Evolutionary conservation across 2,113 vertebrate genomes (phyloP).

Genomic region (Sinocyclocheilus grahami): DNA sequence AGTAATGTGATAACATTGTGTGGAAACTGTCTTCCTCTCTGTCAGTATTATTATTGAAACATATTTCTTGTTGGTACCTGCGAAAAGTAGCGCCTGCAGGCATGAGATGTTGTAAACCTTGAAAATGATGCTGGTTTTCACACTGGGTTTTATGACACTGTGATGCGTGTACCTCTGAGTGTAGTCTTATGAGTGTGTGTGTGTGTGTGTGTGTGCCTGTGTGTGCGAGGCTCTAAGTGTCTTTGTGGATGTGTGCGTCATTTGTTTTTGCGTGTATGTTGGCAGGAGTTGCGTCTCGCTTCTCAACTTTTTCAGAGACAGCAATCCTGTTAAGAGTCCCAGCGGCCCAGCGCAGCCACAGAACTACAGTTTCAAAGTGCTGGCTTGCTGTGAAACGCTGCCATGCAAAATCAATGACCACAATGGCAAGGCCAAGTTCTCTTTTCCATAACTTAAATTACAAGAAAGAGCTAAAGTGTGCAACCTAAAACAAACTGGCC

Average conservation of each 20-base stretch:
- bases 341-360: conserved; percentile 60
- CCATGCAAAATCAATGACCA: conserved; percentile 69
- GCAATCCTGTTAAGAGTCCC: conserved; percentile 70
- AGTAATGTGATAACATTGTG: not conserved
- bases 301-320: conserved; percentile 66
- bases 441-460: conserved; percentile 68
- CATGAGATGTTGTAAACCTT: conserved; percentile 26
- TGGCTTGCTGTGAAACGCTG: conserved; percentile 75
- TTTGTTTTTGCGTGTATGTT: conserved; percentile 16
- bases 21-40: not conserved
- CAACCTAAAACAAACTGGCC: conserved; percentile 60
- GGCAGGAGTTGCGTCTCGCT: conserved; percentile 54
- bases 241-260: not conserved
- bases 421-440: conserved; percentile 57
- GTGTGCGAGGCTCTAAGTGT: conserved; percentile 9
- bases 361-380: conserved; percentile 69
- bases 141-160: conserved; percentile 19
- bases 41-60: not conserved
- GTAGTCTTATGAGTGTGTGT: not conserved
- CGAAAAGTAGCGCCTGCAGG: conserved; percentile 2
- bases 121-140: not conserved
- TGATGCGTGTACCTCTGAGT: not conserved
- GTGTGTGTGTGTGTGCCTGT: conserved; percentile 24
- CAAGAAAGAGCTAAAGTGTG: conserved; percentile 62
- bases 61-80: conserved; percentile 4